Percentiles rank a stretch among this genome's conserved stretches.
phyloP scores from a whole-genome alignment of 2,797 vertebrate species.

The Phylloscopus collybita region DNA sequence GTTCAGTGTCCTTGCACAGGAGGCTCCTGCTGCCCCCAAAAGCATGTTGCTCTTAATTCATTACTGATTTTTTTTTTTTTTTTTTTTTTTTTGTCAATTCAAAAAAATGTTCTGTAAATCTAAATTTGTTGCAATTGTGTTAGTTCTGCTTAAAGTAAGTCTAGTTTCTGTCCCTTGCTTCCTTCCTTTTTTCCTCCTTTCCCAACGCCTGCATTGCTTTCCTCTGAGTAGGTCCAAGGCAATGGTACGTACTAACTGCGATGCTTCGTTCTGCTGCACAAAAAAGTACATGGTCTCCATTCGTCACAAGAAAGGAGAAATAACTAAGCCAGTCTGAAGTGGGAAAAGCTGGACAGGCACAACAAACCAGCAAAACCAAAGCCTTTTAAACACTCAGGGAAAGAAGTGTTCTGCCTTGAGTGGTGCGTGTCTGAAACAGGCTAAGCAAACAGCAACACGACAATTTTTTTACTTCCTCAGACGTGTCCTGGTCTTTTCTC shows the following conservation, averaged over 20 bases:
- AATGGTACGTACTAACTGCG: conserved; percentile 93
- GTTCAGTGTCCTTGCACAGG: background rate
- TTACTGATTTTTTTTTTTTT: background rate
- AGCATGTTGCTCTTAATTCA: conserved; percentile 51
- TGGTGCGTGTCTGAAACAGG: background rate
- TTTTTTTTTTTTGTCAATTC: background rate
- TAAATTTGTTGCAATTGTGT: conserved; percentile 77
- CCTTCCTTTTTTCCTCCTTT: conserved; percentile 77
- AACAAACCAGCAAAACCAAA: background rate
- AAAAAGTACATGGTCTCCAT: conserved; percentile 18
- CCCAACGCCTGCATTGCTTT: conserved; percentile 86
- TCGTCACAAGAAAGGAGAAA: conserved; percentile 75
- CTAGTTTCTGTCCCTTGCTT: conserved; percentile 93
- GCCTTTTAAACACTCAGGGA: background rate
- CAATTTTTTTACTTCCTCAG: background rate
- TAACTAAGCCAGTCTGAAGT: conserved; percentile 60
- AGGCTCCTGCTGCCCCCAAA: conserved; percentile 1
- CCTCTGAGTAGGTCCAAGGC: conserved; percentile 93
- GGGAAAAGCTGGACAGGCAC: conserved; percentile 20
- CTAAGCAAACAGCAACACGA: background rate
- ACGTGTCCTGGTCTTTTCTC: background rate
- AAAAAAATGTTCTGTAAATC: conserved; percentile 50
- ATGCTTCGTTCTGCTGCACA: conserved; percentile 76
- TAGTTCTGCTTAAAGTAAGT: conserved; percentile 92
- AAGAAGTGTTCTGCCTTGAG: background rate